Percentiles rank a stretch among this genome's conserved stretches.
Evolutionary conservation across 2,797 vertebrate genomes (phyloP).

Genomic region (Petrocephalus schoutedeni): DNA sequence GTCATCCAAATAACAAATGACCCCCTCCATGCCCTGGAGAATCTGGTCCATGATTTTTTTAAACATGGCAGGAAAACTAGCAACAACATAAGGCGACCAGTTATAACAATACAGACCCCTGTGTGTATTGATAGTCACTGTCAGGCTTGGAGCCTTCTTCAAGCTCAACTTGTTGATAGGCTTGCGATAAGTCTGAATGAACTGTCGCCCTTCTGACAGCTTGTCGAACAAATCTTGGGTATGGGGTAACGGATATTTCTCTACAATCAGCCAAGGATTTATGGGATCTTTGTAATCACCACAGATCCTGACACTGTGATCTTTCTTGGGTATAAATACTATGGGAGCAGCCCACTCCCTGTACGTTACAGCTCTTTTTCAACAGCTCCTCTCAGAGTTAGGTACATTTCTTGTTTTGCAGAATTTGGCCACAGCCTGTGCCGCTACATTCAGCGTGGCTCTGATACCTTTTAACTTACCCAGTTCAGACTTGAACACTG

Average conservation of each 20-base stretch:
- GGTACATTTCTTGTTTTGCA: no score
- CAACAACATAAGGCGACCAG: not conserved
- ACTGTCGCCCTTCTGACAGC: no score
- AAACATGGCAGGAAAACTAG: constrained; percentile 8
- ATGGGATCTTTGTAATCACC: not conserved
- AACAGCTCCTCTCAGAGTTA: not conserved
- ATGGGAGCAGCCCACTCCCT: not conserved
- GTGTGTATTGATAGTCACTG: no score
- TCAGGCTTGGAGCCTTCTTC: no score
- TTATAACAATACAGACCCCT: no score
- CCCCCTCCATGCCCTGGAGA: not conserved
- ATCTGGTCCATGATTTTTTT: not conserved
- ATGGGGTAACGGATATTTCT: no score
- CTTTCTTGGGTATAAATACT: not conserved
- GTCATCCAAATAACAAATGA: constrained; percentile 3
- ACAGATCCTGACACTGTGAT: not conserved
- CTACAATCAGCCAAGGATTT: no score
- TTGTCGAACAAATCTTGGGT: no score
- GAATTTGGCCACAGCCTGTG: not conserved
- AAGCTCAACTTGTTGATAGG: no score
- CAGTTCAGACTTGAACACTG: not conserved
- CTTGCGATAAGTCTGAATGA: no score
- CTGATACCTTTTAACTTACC: not conserved
- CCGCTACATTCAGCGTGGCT: not conserved
- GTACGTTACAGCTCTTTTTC: not conserved